Evolutionary conservation across 2,113 vertebrate species (phyloP).

Genomic region (Xenotilapia flavipinnis): DNA sequence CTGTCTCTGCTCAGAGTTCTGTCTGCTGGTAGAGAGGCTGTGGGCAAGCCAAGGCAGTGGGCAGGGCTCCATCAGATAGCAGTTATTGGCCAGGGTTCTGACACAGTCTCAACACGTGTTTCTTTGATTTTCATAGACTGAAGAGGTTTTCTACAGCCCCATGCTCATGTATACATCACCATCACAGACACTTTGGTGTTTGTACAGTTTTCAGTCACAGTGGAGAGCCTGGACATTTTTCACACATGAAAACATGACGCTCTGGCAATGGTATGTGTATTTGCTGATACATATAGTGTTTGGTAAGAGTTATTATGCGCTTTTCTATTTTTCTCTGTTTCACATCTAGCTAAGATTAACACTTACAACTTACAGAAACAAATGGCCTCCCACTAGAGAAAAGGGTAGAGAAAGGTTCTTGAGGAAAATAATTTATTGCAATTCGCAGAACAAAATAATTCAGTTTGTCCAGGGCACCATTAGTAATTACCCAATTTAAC

Average conservation of each 20-base stretch:
- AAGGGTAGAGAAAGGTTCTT: not conserved
- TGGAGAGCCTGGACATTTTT: not conserved
- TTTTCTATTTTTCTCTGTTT: not conserved
- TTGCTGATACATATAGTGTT: not conserved
- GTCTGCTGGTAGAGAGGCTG: not conserved
- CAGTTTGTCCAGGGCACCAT: not conserved
- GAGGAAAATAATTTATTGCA: not conserved
- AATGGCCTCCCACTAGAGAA: not conserved
- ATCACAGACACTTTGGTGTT: not conserved
- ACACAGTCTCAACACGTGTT: not conserved
- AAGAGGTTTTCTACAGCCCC: not conserved
- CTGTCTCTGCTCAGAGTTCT: constrained; percentile 27
- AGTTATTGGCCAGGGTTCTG: not conserved
- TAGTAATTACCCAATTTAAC: not conserved
- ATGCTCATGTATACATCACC: not conserved
- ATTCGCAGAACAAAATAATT: not conserved
- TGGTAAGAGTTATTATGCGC: not conserved
- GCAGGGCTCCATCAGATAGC: constrained; percentile 32
- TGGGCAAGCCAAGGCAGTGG: constrained; percentile 27
- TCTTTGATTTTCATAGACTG: constrained; percentile 2
- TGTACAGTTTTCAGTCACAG: not conserved
- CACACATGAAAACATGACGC: not conserved
- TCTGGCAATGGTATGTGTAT: not conserved
- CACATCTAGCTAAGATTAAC: not conserved
- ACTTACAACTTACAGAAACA: not conserved